Percentiles rank a stretch among this genome's conserved stretches.
These are phyloP conservation scores for Samia ricini DNA, from an alignment of 1,140 invertebrate species.

Conservation along the genomic window DNA sequence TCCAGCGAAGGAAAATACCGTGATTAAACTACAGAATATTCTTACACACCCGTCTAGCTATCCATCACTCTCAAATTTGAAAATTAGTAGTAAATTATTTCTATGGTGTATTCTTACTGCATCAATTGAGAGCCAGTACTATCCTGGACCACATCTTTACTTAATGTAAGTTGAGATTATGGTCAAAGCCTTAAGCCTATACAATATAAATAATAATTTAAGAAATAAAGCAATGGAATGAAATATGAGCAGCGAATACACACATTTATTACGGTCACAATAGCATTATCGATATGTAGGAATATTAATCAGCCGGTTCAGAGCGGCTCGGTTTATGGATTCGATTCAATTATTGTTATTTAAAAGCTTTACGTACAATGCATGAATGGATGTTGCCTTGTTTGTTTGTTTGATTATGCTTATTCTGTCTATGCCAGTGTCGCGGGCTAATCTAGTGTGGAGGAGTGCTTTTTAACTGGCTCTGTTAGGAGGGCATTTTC, in stretches of 20 bases:
- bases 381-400: conserved; percentile 55
- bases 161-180: no score
- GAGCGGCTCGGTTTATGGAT: conserved; percentile 28
- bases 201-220: no score
- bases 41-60: no score
- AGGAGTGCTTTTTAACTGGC: not conserved
- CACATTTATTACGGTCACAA: not conserved
- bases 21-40: no score
- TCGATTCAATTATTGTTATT: conserved; percentile 67
- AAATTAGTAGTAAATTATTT: no score
- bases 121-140: no score
- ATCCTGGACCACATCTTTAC: no score
- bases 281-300: conserved; percentile 2
- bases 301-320: conserved; percentile 43
- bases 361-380: conserved; percentile 56
- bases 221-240: not conserved
- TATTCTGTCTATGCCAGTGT: conserved; percentile 47
- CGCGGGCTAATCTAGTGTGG: conserved; percentile 20
- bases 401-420: conserved; percentile 59
- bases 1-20: no score
- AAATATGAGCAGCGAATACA: not conserved
- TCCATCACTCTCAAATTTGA: no score
- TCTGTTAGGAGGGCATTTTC: no score
- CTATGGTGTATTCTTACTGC: no score
- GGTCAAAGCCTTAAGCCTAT: no score